Evolutionary conservation across 2,113 vertebrate genomes (phyloP).

Genomic region (Jacana jacana): DNA sequence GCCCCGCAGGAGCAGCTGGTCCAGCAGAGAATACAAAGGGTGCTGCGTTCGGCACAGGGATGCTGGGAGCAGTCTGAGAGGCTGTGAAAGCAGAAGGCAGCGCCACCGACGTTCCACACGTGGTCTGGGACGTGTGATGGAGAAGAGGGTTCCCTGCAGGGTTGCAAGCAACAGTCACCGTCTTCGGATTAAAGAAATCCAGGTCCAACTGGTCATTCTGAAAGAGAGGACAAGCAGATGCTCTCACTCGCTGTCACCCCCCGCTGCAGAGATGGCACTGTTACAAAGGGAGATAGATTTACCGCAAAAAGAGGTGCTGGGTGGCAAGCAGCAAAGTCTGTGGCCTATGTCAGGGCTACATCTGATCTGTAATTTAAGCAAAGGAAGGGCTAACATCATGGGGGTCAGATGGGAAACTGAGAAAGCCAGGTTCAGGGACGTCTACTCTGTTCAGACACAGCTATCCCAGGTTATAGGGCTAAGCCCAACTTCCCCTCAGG

Average conservation of each 20-base stretch:
- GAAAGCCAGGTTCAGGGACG: neutral
- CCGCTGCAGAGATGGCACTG: neutral
- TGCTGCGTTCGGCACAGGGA: slow-evolving; percentile 32
- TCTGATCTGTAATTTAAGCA: slow-evolving; percentile 41
- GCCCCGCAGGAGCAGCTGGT: neutral
- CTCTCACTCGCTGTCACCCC: neutral
- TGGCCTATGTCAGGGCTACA: slow-evolving; percentile 14
- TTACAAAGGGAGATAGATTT: slow-evolving; percentile 4
- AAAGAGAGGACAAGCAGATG: neutral
- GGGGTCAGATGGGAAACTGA: neutral
- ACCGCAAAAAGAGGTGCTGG: neutral
- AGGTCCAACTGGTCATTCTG: slow-evolving; percentile 74
- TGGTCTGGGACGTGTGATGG: slow-evolving; percentile 23
- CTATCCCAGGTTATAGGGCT: neutral
- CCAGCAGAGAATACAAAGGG: slow-evolving; percentile 64
- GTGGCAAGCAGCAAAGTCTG: slow-evolving; percentile 22
- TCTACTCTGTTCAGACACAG: neutral
- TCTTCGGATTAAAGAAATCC: slow-evolving; percentile 75
- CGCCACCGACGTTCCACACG: neutral
- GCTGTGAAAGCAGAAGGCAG: slow-evolving; percentile 57
- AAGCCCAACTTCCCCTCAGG: neutral
- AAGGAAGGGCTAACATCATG: slow-evolving; percentile 2
- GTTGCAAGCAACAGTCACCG: slow-evolving; percentile 40
- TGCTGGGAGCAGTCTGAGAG: slow-evolving; percentile 35
- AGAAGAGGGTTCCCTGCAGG: slow-evolving; percentile 53